phyloP scores from a whole-genome alignment of 2,888 invertebrate genomes.

The Drosophila sordidapex region DNA sequence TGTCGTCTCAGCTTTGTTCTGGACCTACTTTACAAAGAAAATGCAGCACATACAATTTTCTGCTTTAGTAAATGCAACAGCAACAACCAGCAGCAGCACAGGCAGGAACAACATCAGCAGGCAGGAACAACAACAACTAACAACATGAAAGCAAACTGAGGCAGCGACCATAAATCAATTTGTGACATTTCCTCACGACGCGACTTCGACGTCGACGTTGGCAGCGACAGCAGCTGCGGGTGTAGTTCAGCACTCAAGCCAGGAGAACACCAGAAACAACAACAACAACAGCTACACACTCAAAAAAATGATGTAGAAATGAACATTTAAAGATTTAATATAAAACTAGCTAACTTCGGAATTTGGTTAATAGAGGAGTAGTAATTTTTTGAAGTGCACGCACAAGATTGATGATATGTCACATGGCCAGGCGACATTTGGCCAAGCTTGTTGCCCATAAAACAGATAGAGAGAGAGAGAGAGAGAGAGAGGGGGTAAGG shows the following conservation, averaged over 20 bases:
- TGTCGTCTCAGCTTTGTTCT: constrained; percentile 11
- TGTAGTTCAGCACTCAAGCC: constrained; percentile 31
- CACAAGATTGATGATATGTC: constrained; percentile 76
- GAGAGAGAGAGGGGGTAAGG: background rate
- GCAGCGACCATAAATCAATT: constrained; percentile 74
- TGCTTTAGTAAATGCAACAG: constrained; percentile 29
- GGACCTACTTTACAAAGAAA: constrained; percentile 53
- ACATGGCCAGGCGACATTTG: constrained; percentile 61
- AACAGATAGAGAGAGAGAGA: constrained; percentile 24
- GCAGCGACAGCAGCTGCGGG: constrained; percentile 52
- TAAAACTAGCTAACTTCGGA: too few species aligned
- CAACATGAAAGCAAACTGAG: constrained; percentile 47
- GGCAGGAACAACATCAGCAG: constrained; percentile 14
- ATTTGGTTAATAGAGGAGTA: too few species aligned
- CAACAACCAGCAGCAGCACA: constrained; percentile 25
- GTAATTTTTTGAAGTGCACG: constrained; percentile 24
- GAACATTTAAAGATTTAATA: background rate
- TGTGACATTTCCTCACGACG: constrained; percentile 79
- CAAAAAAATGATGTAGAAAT: constrained; percentile 11
- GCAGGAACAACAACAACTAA: constrained; percentile 18
- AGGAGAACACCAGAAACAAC: constrained; percentile 35
- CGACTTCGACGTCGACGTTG: constrained; percentile 44
- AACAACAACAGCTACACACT: constrained; percentile 21
- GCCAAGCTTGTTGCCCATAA: constrained; percentile 40
- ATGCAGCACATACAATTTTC: constrained; percentile 48